phyloP scores from a whole-genome alignment of 2,113 vertebrate species.

The Cynopterus brachyotis region DNA sequence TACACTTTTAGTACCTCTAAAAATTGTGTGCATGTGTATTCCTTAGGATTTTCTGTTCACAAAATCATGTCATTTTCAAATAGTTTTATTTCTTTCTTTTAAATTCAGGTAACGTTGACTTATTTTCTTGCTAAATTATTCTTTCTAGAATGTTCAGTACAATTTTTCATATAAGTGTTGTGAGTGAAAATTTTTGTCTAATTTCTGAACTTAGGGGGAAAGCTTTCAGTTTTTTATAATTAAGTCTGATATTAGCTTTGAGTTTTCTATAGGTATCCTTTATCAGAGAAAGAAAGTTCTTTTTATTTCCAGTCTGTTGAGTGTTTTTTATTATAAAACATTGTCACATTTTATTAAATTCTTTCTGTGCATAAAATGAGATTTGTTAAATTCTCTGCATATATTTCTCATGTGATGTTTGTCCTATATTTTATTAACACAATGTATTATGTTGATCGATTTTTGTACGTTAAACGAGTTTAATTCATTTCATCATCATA shows the following conservation, averaged over 20 bases:
- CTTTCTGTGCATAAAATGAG: background rate
- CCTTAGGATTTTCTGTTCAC: background rate
- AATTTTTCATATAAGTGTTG: background rate
- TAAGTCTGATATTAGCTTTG: background rate
- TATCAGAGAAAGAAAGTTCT: background rate
- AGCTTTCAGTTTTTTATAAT: background rate
- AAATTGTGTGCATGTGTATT: background rate
- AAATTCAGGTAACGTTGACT: background rate
- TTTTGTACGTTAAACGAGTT: background rate
- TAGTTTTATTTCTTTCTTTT: background rate
- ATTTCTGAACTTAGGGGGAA: background rate
- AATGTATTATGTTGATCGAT: background rate
- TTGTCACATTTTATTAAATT: background rate
- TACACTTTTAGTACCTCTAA: background rate
- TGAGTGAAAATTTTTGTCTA: background rate
- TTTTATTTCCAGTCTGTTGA: background rate
- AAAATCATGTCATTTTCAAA: background rate
- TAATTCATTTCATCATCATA: background rate
- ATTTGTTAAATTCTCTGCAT: background rate
- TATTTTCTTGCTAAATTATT: background rate
- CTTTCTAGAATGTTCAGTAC: background rate
- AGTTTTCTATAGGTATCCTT: background rate
- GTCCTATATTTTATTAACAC: background rate
- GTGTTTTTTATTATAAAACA: background rate
- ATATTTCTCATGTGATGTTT: background rate